phyloP scores from a whole-genome alignment of 1,140 invertebrate genomes.

The Druon quercuslanigerum region DNA sequence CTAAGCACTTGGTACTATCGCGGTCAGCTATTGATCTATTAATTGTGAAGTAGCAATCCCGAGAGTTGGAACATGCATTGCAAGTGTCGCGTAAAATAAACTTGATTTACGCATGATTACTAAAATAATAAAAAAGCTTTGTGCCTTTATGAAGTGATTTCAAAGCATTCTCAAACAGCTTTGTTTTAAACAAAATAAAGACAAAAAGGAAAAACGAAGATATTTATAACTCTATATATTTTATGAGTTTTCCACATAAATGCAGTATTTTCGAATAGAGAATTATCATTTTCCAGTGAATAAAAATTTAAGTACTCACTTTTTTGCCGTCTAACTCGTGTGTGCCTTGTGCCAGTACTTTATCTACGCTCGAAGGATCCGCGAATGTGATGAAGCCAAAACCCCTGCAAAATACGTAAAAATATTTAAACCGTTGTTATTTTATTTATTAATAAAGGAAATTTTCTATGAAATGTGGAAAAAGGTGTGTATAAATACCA shows the following conservation, averaged over 20 bases:
- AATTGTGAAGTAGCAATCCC: too few species aligned
- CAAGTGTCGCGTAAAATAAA: too few species aligned
- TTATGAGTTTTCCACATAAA: too few species aligned
- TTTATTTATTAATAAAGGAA: not conserved
- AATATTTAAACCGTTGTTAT: constrained; percentile 36
- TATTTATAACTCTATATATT: too few species aligned
- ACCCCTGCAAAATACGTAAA: constrained; percentile 87
- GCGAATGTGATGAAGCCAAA: constrained; percentile 98
- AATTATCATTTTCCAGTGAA: not conserved
- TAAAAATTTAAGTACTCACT: constrained; percentile 78
- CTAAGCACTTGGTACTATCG: too few species aligned
- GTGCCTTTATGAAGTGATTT: too few species aligned
- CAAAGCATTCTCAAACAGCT: not conserved
- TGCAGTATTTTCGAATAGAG: too few species aligned
- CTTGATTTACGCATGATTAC: too few species aligned
- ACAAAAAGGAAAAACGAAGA: too few species aligned
- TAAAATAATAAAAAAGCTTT: too few species aligned
- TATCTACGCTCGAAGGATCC: constrained; percentile 94
- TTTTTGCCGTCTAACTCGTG: constrained; percentile 97
- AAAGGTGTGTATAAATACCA: not conserved
- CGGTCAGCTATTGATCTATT: too few species aligned
- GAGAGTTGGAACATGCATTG: too few species aligned
- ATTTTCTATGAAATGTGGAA: not conserved
- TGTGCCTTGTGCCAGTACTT: constrained; percentile 94
- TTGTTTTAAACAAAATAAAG: not conserved